phyloP scores from a whole-genome alignment of 2,113 vertebrate genomes.

The Xenopus laevis region DNA sequence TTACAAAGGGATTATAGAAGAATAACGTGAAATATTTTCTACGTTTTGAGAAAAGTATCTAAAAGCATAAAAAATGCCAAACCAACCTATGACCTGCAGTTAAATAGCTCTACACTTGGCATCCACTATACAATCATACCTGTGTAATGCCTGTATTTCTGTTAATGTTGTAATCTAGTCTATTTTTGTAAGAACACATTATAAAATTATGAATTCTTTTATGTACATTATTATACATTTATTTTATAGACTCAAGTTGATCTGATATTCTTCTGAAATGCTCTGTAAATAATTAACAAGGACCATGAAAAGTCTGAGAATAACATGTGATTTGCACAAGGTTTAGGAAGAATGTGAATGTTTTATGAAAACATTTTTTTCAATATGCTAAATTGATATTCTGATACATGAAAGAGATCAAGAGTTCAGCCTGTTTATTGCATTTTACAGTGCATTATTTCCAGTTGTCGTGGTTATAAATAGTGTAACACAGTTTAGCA shows the following conservation, averaged over 20 bases:
- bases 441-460: conserved; percentile 2
- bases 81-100: no score
- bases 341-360: conserved; percentile 1
- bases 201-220: not conserved
- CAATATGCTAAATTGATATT: conserved; percentile 14
- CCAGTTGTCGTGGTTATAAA: conserved; percentile 11
- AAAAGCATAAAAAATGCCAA: no score
- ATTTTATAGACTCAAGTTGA: not conserved
- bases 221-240: not conserved
- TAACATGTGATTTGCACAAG: not conserved
- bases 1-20: no score
- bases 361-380: conserved; percentile 13
- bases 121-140: no score
- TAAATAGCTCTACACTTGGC: no score
- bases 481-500: conserved; percentile 19
- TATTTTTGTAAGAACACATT: no score
- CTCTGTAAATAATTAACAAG: conserved; percentile 4
- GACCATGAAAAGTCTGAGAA: not conserved
- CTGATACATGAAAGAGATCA: conserved; percentile 10
- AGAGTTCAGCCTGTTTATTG: not conserved
- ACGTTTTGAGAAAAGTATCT: no score
- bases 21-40: no score
- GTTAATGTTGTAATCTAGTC: no score
- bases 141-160: no score
- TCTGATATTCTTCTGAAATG: not conserved